Base-by-base conservation (phyloP, 2,113 vertebrate species). In the Leptobrachium ailaonicum region DNA sequence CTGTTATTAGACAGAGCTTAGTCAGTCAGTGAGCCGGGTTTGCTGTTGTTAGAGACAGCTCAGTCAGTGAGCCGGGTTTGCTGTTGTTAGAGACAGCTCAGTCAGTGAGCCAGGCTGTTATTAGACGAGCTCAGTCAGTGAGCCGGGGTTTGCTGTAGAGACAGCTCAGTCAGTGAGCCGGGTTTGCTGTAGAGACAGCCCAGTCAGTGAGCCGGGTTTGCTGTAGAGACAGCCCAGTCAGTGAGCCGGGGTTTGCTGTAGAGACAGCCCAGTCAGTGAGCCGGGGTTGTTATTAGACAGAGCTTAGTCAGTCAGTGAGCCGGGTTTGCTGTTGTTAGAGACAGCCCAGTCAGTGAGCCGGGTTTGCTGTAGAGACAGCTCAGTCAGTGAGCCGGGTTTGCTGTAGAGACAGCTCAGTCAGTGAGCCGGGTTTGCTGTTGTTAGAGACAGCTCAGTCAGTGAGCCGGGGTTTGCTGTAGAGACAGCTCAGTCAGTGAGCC, bases 401-500 rank as follows among this genome's bases (percentile, higher is more conserved):
- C 45, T 70, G 73, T 62, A 66, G 77, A 71, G 70, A 69, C 77
- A 71, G 77, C 62, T 66, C 54, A 71, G 47, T 54, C 77, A 66
- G 70, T 66, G 54, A 45, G 72, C 60, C 70, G 20, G 20, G 70
- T 32, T 62, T 79, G 60, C 67, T 77, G 62, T 66, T 43, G 53
- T 62, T 54, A 56, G 77, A 66, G 62, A 72, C 41, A 56, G 77
- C 76, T 73, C 77, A 66, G 77, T 70, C 64, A 72, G 77, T 73
- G 43, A 50, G 14, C 54, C 71, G 41, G 77, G 77, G 63, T 79
- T 79, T 47, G 53, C 45, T 70, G 66, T 62, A 71, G 69, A 66
- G 67, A 58, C 42, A 77, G 67, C 76, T 67, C 76, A 77, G 67
- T 53, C 68, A 70, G 40, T 62, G 76, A 66, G 58, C 42, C 66